Evolutionary conservation across 2,797 vertebrate genomes (phyloP).

Genomic region (Orientallactaga sibirica): DNA sequence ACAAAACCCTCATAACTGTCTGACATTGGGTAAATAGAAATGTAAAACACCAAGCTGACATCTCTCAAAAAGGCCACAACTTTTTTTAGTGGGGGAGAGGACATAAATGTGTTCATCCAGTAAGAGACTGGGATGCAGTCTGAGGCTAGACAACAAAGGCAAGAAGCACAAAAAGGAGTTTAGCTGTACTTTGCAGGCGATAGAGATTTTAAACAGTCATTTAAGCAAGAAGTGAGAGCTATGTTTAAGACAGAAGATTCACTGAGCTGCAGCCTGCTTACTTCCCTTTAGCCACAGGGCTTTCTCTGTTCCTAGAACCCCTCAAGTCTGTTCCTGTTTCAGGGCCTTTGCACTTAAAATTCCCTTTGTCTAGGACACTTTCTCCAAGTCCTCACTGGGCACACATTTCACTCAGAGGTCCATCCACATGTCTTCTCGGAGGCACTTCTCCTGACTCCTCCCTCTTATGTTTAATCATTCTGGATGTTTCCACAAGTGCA

Average conservation of each 20-base stretch:
- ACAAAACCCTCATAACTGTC: neutral
- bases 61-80: neutral
- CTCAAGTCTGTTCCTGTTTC: conserved; percentile 15
- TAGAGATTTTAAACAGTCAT: neutral
- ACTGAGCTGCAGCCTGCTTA: neutral
- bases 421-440: neutral
- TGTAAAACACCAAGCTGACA: neutral
- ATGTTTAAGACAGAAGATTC: neutral
- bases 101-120: conserved; percentile 25
- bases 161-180: neutral
- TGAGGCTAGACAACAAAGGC: neutral
- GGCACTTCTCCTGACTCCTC: neutral
- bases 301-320: conserved; percentile 4
- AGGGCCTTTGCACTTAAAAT: neutral
- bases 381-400: neutral
- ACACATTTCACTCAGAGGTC: neutral
- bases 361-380: neutral
- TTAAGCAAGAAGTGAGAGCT: neutral
- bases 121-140: neutral
- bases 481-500: neutral
- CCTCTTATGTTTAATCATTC: neutral
- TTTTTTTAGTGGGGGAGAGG: neutral
- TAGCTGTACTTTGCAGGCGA: neutral
- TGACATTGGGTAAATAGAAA: conserved; percentile 27
- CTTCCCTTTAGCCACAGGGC: neutral